Conservation (phyloP, 2,113 vertebrate species). For the Chunga burmeisteri region DNA sequence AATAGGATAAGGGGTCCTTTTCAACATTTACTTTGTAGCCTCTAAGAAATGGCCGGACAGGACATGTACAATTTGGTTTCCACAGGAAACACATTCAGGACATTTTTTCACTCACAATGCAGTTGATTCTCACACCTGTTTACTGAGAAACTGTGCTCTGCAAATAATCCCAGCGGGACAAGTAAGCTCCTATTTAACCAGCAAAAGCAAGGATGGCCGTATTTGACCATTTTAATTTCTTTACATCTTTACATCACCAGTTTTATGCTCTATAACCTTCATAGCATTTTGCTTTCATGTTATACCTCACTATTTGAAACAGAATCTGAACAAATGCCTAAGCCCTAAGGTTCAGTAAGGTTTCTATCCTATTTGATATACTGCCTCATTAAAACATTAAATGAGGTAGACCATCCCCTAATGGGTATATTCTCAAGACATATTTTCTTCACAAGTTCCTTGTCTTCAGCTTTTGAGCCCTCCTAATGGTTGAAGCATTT, state of each 20-base stretch:
- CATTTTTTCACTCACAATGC: background rate
- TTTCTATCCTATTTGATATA: background rate
- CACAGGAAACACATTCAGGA: background rate
- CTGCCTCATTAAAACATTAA: background rate
- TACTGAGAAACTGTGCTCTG: background rate
- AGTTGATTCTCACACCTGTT: background rate
- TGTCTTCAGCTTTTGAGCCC: background rate
- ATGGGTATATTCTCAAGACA: background rate
- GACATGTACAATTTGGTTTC: background rate
- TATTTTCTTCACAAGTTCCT: background rate
- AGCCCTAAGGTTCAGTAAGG: background rate
- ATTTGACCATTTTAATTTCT: background rate
- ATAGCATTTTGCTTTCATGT: background rate
- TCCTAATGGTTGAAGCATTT: background rate
- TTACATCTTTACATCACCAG: background rate
- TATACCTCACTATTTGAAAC: background rate
- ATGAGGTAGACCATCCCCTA: background rate
- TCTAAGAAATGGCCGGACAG: background rate
- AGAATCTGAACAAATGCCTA: conserved; percentile 7
- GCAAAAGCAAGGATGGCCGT: background rate
- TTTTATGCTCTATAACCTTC: conserved; percentile 14
- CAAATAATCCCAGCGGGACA: conserved; percentile 9
- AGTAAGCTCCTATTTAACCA: background rate
- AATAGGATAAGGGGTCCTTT: background rate
- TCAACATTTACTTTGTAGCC: background rate